Conservation (phyloP, 2,888 invertebrate species). For the Cantharis rufa region DNA sequence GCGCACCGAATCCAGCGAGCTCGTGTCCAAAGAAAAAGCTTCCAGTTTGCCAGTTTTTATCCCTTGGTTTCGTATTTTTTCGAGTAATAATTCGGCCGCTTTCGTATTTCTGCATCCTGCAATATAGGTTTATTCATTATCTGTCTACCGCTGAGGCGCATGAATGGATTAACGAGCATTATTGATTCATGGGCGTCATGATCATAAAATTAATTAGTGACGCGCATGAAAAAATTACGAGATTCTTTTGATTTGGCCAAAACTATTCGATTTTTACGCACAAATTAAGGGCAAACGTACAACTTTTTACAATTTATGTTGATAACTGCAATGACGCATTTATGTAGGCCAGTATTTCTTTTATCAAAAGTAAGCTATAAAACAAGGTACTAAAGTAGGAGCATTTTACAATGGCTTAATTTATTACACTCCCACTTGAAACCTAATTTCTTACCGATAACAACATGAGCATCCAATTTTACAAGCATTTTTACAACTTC, state of each 20-base stretch:
- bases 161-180: too few relatives aligned
- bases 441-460: constrained; percentile 65
- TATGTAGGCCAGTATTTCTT: not conserved
- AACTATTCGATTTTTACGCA: too few relatives aligned
- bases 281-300: too few relatives aligned
- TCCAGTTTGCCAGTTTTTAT: constrained; percentile 64
- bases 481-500: constrained; percentile 77
- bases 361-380: not conserved
- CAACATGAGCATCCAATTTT: constrained; percentile 75
- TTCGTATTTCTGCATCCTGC: constrained; percentile 74
- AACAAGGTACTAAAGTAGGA: not conserved
- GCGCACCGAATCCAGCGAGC: constrained; percentile 75
- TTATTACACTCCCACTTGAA: not conserved
- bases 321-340: not conserved
- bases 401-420: not conserved
- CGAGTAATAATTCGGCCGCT: constrained; percentile 58
- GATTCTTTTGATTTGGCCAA: too few relatives aligned
- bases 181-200: too few relatives aligned
- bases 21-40: constrained; percentile 74
- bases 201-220: too few relatives aligned
- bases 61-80: constrained; percentile 59
- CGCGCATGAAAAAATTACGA: too few relatives aligned
- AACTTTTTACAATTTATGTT: too few relatives aligned
- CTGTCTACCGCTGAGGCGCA: too few relatives aligned
- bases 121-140: constrained; percentile 39